Percentiles rank a stretch among this genome's conserved stretches.
Conservation (phyloP, 2,797 vertebrate species). For the Rhodeus uyekii region DNA sequence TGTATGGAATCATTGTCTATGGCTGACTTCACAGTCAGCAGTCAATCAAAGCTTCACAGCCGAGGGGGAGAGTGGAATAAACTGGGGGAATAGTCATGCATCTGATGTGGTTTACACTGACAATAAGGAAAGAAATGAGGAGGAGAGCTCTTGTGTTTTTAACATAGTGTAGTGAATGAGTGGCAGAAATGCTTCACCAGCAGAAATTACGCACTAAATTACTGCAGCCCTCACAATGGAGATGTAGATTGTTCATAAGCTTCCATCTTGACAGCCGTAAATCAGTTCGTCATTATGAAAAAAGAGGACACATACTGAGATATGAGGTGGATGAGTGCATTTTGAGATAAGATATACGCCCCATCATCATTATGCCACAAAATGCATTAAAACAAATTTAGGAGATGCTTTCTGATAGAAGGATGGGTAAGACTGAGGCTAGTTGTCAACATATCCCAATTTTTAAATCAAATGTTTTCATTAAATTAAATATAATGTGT, state of each 20-base stretch:
- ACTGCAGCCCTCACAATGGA: slow-evolving; percentile 27
- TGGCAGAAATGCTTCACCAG: slow-evolving; percentile 36
- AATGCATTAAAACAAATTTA: not conserved
- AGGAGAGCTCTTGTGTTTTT: slow-evolving; percentile 28
- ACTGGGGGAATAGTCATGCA: slow-evolving; percentile 20
- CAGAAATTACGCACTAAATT: slow-evolving; percentile 27
- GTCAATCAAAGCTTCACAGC: slow-evolving; percentile 39
- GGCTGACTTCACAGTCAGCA: slow-evolving; percentile 39
- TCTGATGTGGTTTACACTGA: slow-evolving; percentile 37
- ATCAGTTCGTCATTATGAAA: slow-evolving; percentile 40
- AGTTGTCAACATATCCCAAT: not conserved
- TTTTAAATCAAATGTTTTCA: not conserved
- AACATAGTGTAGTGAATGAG: slow-evolving; percentile 9
- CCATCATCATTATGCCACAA: not conserved
- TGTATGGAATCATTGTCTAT: slow-evolving; percentile 39
- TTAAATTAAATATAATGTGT: not conserved
- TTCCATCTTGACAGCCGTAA: slow-evolving; percentile 32
- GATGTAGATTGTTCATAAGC: slow-evolving; percentile 36
- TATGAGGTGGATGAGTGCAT: slow-evolving; percentile 17
- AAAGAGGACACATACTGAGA: slow-evolving; percentile 11
- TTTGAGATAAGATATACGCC: slow-evolving; percentile 18
- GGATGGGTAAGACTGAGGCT: not conserved
- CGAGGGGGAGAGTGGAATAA: not conserved
- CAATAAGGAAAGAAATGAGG: slow-evolving; percentile 37
- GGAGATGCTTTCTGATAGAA: not conserved